phyloP scores from a whole-genome alignment of 2,797 vertebrate genomes.

The Sebastes melanostomus region DNA sequence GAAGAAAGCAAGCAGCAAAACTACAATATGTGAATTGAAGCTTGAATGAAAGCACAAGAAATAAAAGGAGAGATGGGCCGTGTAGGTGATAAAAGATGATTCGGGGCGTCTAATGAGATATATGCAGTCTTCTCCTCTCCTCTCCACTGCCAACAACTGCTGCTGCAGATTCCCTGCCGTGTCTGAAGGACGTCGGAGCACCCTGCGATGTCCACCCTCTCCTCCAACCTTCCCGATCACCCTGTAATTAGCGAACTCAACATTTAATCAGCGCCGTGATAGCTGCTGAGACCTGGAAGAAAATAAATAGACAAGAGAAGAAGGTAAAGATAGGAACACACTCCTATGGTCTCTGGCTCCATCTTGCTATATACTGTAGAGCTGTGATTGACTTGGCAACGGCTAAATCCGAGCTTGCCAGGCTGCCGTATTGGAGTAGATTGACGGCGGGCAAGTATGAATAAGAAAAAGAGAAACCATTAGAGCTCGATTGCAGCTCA shows the following conservation, averaged over 20 bases:
- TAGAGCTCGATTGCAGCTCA: constrained; percentile 29
- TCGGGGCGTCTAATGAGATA: constrained; percentile 54
- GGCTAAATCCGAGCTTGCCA: constrained; percentile 10
- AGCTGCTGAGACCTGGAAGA: constrained; percentile 34
- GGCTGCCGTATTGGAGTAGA: constrained; percentile 17
- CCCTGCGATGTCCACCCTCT: constrained; percentile 34
- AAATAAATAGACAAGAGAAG: background rate
- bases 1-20: background rate
- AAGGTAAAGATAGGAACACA: constrained; percentile 3
- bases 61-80: background rate
- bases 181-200: constrained; percentile 55
- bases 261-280: constrained; percentile 64
- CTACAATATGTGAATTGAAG: background rate
- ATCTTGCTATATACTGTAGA: background rate
- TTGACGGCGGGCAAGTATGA: constrained; percentile 26
- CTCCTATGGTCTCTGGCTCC: background rate
- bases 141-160: constrained; percentile 42
- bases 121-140: constrained; percentile 28
- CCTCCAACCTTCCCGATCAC: constrained; percentile 50
- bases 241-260: constrained; percentile 66
- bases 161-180: constrained; percentile 44
- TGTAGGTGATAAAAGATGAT: constrained; percentile 35
- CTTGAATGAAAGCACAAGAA: background rate
- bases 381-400: constrained; percentile 40
- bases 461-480: constrained; percentile 29